A percentile compares a stretch with the other conserved stretches of the same genome.
Evolutionary conservation across 2,113 vertebrate genomes (phyloP).

Genomic region (Corythornis cristatus): DNA sequence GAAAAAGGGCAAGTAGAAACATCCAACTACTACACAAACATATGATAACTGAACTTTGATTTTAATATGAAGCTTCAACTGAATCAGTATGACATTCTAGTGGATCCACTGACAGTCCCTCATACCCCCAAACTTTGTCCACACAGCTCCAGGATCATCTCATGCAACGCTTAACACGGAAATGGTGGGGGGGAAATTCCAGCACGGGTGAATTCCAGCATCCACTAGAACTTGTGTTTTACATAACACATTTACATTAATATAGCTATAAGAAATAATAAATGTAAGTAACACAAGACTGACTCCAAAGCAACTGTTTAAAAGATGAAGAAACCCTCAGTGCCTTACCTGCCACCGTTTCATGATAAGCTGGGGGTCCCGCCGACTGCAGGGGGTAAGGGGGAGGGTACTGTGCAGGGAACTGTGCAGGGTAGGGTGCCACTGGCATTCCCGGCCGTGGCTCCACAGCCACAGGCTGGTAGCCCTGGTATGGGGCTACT

Average conservation of each 20-base stretch:
- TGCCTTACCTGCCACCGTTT: slow-evolving; percentile 80
- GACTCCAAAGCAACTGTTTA: not conserved
- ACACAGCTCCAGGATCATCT: not conserved
- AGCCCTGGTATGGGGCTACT: slow-evolving; percentile 77
- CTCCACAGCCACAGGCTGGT: slow-evolving; percentile 83
- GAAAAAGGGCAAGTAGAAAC: not conserved
- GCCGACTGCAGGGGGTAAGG: slow-evolving; percentile 66
- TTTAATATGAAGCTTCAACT: not conserved
- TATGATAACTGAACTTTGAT: not conserved
- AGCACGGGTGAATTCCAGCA: not conserved
- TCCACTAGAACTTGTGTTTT: not conserved
- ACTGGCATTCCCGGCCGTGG: slow-evolving; percentile 67
- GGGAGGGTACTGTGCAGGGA: slow-evolving; percentile 74
- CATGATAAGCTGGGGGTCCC: slow-evolving; percentile 88
- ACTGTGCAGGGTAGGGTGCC: slow-evolving; percentile 75
- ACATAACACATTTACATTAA: accelerated
- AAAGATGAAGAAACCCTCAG: not conserved
- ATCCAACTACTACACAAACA: not conserved
- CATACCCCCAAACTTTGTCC: not conserved
- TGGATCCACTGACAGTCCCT: not conserved
- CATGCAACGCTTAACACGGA: not conserved
- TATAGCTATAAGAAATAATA: not conserved
- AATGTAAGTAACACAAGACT: not conserved
- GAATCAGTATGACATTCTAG: not conserved
- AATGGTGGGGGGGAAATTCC: not conserved